These are phyloP conservation scores for Babylonia areolata DNA, from an alignment of 1,140 invertebrate species.

Conservation along the genomic window DNA sequence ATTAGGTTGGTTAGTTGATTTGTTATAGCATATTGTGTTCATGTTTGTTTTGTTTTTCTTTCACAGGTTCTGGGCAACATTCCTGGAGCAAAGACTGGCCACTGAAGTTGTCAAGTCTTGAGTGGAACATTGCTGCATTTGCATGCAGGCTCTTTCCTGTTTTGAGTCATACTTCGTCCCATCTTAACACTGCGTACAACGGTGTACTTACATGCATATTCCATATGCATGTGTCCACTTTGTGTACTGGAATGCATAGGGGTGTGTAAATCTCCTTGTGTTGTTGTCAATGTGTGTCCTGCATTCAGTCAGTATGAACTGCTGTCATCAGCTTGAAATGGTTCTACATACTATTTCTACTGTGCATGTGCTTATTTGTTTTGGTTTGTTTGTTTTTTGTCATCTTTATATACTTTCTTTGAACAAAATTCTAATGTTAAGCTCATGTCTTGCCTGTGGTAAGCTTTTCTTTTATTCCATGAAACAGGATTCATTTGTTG, in stretches of 20 bases:
- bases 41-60: neutral
- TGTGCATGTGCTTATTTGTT: no score
- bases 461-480: no score
- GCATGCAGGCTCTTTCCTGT: neutral
- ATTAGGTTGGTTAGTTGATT: neutral
- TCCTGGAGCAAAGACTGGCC: conserved; percentile 1
- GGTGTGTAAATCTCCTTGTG: neutral
- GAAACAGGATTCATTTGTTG: no score
- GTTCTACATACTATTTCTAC: no score
- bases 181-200: neutral
- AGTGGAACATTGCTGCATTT: neutral
- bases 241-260: neutral
- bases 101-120: neutral
- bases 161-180: neutral
- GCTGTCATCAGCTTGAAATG: neutral
- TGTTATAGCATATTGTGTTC: no score
- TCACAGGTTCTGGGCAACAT: conserved; percentile 15
- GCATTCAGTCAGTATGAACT: neutral
- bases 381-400: no score
- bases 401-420: no score
- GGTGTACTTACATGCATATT: neutral
- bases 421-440: no score
- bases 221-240: neutral
- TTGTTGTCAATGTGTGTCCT: neutral
- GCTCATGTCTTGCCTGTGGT: no score